Percentiles rank a stretch among this genome's conserved stretches.
Evolutionary conservation across 2,113 vertebrate genomes (phyloP).

Genomic region (Amphiprion percula): DNA sequence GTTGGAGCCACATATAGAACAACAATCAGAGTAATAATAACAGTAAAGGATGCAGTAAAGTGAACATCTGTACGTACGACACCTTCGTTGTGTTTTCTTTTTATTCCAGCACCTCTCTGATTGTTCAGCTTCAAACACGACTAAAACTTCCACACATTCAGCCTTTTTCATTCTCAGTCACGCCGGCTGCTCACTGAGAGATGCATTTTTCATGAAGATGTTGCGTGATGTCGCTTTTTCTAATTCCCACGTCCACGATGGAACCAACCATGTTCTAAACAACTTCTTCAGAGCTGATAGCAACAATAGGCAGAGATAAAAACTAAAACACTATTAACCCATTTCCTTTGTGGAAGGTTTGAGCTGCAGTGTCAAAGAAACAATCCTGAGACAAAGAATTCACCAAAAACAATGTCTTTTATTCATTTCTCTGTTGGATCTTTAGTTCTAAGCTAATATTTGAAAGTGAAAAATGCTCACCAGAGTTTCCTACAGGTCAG

Average conservation of each 20-base stretch:
- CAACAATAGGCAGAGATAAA: too few relatives aligned
- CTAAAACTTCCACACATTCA: background rate
- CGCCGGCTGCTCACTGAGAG: background rate
- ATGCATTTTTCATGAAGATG: background rate
- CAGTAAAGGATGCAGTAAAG: background rate
- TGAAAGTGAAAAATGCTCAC: background rate
- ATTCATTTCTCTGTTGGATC: background rate
- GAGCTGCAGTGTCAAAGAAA: background rate
- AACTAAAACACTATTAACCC: background rate
- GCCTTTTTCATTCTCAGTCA: background rate
- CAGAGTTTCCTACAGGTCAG: background rate
- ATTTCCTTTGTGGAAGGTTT: background rate
- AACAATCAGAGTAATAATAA: background rate
- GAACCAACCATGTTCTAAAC: background rate
- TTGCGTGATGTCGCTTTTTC: background rate
- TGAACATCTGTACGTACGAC: too few relatives aligned
- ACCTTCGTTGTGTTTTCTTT: too few relatives aligned
- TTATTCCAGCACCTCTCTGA: too few relatives aligned
- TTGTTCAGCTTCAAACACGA: too few relatives aligned
- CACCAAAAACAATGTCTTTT: background rate
- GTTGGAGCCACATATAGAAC: background rate
- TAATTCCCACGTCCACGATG: background rate
- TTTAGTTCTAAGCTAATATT: background rate
- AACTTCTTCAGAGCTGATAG: too few relatives aligned
- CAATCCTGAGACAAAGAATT: background rate